phyloP scores from a whole-genome alignment of 1,140 invertebrate genomes.

The Musca vetustissima region DNA sequence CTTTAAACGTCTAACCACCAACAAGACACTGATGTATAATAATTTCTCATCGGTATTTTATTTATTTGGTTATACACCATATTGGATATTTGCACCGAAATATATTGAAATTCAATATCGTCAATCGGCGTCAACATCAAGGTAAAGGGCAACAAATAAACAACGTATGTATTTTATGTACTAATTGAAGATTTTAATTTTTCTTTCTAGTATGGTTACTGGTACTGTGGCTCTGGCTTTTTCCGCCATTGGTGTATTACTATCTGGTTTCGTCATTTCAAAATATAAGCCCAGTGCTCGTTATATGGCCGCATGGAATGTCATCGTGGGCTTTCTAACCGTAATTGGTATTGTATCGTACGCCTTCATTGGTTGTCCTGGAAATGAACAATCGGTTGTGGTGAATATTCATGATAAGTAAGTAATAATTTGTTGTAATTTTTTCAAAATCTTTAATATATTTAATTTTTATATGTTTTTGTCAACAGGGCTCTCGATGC shows the following conservation, averaged over 20 bases:
- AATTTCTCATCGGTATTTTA: constrained; percentile 70
- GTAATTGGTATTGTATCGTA: constrained; percentile 67
- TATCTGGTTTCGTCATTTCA: constrained; percentile 70
- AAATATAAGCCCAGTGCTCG: constrained; percentile 70
- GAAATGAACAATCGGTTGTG: constrained; percentile 53
- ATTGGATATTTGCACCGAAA: constrained; percentile 76
- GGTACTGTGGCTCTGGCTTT: constrained; percentile 72
- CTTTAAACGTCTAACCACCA: constrained; percentile 64
- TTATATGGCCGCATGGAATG: constrained; percentile 72
- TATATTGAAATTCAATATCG: constrained; percentile 76
- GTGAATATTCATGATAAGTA: constrained; percentile 46
- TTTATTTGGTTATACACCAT: constrained; percentile 72
- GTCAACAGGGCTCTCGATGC: constrained; percentile 53
- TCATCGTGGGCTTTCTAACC: constrained; percentile 67
- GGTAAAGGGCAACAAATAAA: constrained; percentile 29
- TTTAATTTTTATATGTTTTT: constrained; percentile 28
- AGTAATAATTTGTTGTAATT: constrained; percentile 7
- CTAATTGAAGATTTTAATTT: background rate
- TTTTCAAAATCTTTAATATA: background rate
- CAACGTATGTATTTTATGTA: background rate
- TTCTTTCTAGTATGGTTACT: constrained; percentile 61
- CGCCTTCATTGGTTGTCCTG: constrained; percentile 70
- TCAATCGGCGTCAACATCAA: constrained; percentile 69
- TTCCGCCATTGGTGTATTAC: constrained; percentile 70
- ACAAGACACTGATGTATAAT: constrained; percentile 70